Base-by-base conservation (phyloP, 2,113 vertebrate species). In the Catharus bicknelli region DNA sequence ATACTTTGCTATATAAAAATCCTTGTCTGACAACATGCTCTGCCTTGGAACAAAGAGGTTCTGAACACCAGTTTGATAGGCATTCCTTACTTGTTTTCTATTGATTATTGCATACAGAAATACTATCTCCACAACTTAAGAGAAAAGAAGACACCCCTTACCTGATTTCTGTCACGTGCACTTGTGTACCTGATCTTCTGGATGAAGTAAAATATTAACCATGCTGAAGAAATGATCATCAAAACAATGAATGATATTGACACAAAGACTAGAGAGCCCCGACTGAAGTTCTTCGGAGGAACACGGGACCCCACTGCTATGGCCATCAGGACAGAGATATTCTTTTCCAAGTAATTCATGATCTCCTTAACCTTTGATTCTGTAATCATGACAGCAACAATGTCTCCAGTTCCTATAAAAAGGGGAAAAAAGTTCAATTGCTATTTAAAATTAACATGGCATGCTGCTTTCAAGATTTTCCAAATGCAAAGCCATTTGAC, bases 171-270 rank as follows among this genome's bases (percentile, higher is more conserved):
- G 97, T 99, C 98, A 9, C 98, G 98, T 61, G 98, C 98, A 51
- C 98, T 99, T 84, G 98, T 99, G 95, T 99, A 98, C 95, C 99
- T 98, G 93, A 99, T 99, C 98, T 99, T 99, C 97, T 99, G 99
- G 94, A 99, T 99, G 98, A 99, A 99, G 98, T 99, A 99, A 98
- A 99, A 99, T 97, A 99, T 98, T 94, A 99, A 98, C 99, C 99
- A 99, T 0, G 99, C 99, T 15, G 99, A 99, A 43, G 99, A 99
- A 97, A 99, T 99, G 83, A 99, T 99, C 99, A 99, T 99, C 95
- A 99, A 98, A 83, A 99, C 99, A 81, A 99, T 99, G 96, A 99
- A 99, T 93, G 99, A 99, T 98, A 99, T 98, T 88, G 99, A 99
- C 91, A 99, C 99, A 66, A 99, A 99, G 96, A 99, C 98, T 82